A percentile compares a stretch with the other conserved stretches of the same genome.
Evolutionary conservation across 2,797 vertebrate genomes (phyloP).

Genomic region (Spondyliosoma cantharus): DNA sequence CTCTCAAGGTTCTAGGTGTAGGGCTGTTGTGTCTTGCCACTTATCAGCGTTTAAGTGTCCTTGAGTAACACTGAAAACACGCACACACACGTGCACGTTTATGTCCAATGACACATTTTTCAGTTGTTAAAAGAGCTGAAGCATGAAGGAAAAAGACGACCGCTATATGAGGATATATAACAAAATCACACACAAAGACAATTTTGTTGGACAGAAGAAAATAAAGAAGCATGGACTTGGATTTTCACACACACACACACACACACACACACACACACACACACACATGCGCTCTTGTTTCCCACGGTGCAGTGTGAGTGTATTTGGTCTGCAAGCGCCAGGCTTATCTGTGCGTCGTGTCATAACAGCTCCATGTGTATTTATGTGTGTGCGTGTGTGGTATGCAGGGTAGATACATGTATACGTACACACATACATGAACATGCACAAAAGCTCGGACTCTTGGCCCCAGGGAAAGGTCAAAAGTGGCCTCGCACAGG

Average conservation of each 20-base stretch:
- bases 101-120: constrained; percentile 12
- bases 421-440: constrained; percentile 3
- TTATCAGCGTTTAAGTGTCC: constrained; percentile 72
- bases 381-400: constrained; percentile 24
- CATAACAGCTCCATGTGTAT: constrained; percentile 65
- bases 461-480: constrained; percentile 45
- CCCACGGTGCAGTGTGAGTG: constrained; percentile 59
- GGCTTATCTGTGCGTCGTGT: constrained; percentile 71
- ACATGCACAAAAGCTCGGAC: constrained; percentile 3
- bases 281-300: constrained; percentile 42
- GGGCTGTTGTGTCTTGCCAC: constrained; percentile 63
- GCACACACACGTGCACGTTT: constrained; percentile 8
- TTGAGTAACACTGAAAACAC: constrained; percentile 53
- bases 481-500: constrained; percentile 36
- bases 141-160: constrained; percentile 1
- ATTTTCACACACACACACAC: constrained; percentile 19
- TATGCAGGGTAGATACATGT: not conserved
- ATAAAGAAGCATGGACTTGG: constrained; percentile 9
- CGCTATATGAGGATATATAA: not conserved
- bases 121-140: constrained; percentile 29
- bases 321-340: constrained; percentile 72
- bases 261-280: not conserved
- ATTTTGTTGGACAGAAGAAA: constrained; percentile 11
- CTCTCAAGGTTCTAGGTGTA: constrained; percentile 66
- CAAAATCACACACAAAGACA: constrained; percentile 8